phyloP scores from a whole-genome alignment of 37 sponge, comb jelly and placozoan species.

The Crambe crambe region DNA sequence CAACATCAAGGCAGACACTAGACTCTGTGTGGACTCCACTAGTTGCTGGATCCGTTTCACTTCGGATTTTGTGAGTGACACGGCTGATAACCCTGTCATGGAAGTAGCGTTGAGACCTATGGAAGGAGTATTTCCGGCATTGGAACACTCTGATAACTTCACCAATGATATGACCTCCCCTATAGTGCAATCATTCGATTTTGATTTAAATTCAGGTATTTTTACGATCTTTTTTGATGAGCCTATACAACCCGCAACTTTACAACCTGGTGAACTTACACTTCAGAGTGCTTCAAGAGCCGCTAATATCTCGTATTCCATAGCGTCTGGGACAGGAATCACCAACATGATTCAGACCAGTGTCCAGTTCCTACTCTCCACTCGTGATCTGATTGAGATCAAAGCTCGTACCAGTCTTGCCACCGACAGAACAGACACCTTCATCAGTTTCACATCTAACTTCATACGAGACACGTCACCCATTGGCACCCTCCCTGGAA shows the following conservation, averaged over 20 bases:
- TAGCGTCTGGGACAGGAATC: slow-evolving; percentile 16
- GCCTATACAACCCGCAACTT: slow-evolving; percentile 61
- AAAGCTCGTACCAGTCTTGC: slow-evolving; percentile 62
- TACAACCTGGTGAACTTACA: slow-evolving; percentile 38
- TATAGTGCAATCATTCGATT: slow-evolving; percentile 31
- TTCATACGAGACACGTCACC: slow-evolving; percentile 73
- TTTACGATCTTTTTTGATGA: slow-evolving; percentile 80
- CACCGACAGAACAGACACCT: slow-evolving; percentile 68
- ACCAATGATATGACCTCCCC: slow-evolving; percentile 67
- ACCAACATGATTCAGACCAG: not conserved
- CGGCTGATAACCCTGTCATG: slow-evolving; percentile 72
- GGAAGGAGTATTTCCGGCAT: not conserved
- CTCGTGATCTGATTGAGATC: slow-evolving; percentile 54
- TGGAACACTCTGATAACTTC: slow-evolving; percentile 27
- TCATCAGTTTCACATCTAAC: slow-evolving; percentile 33
- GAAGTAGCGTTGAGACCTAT: slow-evolving; percentile 9
- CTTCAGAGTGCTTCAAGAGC: slow-evolving; percentile 12
- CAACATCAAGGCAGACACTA: slow-evolving; percentile 53
- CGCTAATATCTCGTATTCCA: slow-evolving; percentile 6
- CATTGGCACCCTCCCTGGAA: slow-evolving; percentile 30
- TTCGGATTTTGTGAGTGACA: slow-evolving; percentile 57
- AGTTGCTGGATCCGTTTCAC: slow-evolving; percentile 69
- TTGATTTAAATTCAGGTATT: slow-evolving; percentile 74
- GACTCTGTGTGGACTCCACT: slow-evolving; percentile 48
- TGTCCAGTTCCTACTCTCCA: slow-evolving; percentile 32